Conservation (phyloP, 2,113 vertebrate species). For the Puma concolor region DNA sequence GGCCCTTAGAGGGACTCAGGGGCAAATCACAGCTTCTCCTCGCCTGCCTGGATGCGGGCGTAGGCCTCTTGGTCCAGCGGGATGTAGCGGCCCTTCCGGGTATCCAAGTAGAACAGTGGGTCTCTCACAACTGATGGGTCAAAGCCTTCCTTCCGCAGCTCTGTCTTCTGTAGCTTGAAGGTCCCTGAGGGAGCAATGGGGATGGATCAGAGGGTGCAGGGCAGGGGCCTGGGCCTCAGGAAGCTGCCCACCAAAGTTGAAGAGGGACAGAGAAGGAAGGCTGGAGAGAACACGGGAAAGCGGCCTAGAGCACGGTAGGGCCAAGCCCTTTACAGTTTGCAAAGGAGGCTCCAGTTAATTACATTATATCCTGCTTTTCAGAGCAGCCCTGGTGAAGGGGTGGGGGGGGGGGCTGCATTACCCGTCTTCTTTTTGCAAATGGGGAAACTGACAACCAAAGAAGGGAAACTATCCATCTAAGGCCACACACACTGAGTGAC, state of each 20-base stretch:
- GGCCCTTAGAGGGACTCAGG: constrained; percentile 26
- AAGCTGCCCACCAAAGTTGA: not conserved
- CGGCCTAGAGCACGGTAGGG: not conserved
- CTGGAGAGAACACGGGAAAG: too few relatives aligned
- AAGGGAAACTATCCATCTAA: not conserved
- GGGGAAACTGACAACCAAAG: not conserved
- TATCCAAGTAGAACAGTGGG: constrained; percentile 94
- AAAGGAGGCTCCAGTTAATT: not conserved
- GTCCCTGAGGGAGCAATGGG: constrained; percentile 87
- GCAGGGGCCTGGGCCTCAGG: not conserved
- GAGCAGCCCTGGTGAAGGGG: not conserved
- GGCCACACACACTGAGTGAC: not conserved
- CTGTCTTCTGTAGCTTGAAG: constrained; percentile 97
- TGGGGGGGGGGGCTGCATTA: not conserved
- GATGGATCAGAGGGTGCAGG: not conserved
- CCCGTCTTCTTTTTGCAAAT: not conserved
- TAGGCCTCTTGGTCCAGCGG: constrained; percentile 88
- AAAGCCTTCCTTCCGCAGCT: constrained; percentile 93
- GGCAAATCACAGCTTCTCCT: constrained; percentile 90
- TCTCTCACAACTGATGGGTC: constrained; percentile 89
- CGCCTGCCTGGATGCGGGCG: constrained; percentile 90
- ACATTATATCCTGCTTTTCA: not conserved
- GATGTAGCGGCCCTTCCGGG: constrained; percentile 90
- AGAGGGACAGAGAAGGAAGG: not conserved
- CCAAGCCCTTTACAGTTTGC: not conserved